Percentiles rank a stretch among this genome's conserved stretches.
These are phyloP conservation scores for Rafetus swinhoei DNA, from an alignment of 2,113 vertebrate genomes.

Conservation along the genomic window DNA sequence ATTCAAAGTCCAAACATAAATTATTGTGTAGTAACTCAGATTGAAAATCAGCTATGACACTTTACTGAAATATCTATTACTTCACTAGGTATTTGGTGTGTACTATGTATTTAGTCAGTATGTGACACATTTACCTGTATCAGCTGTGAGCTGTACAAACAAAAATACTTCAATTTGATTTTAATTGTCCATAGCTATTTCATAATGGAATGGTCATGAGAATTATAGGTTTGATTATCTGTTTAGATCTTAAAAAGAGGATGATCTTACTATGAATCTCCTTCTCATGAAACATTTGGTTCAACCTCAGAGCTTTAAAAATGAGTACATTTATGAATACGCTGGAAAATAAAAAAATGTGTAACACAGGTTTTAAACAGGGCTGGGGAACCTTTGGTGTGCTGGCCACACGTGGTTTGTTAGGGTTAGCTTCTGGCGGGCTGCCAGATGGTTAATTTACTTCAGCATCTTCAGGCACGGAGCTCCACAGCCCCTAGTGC, in stretches of 20 bases:
- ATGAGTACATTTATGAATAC: not conserved
- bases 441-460: no score
- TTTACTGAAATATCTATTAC: not conserved
- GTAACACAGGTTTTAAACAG: not conserved
- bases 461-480: no score
- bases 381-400: no score
- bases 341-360: slow-evolving; percentile 10
- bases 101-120: not conserved
- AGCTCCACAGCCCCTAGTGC: no score
- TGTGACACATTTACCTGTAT: not conserved
- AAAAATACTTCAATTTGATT: not conserved
- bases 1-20: not conserved
- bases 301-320: slow-evolving; percentile 21
- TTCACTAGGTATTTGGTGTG: not conserved
- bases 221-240: not conserved
- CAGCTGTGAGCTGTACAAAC: not conserved
- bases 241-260: not conserved
- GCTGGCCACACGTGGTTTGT: no score
- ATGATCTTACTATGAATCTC: not conserved
- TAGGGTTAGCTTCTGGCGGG: no score
- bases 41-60: not conserved
- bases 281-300: slow-evolving; percentile 2
- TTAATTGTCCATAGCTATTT: slow-evolving; percentile 9
- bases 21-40: not conserved
- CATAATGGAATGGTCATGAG: not conserved